Conservation (phyloP, 2,113 vertebrate species). For the Anguilla japonica region DNA sequence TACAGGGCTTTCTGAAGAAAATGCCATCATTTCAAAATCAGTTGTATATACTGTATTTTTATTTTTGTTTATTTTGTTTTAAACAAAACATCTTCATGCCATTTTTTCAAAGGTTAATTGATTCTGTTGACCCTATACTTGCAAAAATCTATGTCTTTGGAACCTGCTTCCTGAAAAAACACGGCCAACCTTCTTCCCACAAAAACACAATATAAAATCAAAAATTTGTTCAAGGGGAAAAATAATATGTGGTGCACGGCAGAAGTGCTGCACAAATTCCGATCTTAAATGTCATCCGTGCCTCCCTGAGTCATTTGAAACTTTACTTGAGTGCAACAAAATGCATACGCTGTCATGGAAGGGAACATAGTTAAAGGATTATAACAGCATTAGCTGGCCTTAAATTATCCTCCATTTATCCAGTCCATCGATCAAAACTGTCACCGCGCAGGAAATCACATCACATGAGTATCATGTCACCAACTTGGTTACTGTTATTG, state of each 20-base stretch:
- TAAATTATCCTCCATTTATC: constrained; percentile 50
- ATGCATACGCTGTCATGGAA: constrained; percentile 28
- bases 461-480: constrained; percentile 58
- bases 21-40: constrained; percentile 24
- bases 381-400: constrained; percentile 43
- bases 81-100: constrained; percentile 34
- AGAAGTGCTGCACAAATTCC: neutral
- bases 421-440: constrained; percentile 61
- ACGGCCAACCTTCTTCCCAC: constrained; percentile 32
- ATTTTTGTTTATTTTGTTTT: constrained; percentile 27
- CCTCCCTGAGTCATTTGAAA: neutral
- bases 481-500: constrained; percentile 71
- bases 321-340: neutral
- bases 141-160: constrained; percentile 41
- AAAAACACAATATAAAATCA: constrained; percentile 39
- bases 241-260: neutral
- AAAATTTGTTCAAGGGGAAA: neutral
- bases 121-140: constrained; percentile 62
- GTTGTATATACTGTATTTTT: constrained; percentile 34
- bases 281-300: neutral
- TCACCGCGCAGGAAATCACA: constrained; percentile 64
- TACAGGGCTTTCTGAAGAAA: neutral
- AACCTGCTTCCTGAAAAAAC: constrained; percentile 40
- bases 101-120: constrained; percentile 63
- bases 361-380: constrained; percentile 15